phyloP scores from a whole-genome alignment of 2,888 invertebrate species.

The Coecobrya sp. region DNA sequence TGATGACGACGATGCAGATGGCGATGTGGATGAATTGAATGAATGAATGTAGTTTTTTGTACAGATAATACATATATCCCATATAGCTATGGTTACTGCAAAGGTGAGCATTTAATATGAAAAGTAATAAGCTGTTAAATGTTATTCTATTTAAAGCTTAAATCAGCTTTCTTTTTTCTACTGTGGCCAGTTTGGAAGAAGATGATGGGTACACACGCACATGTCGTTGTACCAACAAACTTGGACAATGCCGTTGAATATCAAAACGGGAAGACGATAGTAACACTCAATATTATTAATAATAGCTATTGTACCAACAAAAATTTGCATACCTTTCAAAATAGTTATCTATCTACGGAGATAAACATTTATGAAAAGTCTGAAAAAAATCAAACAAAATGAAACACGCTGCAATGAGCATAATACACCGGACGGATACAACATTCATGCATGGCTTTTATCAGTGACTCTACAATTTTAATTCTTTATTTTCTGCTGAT shows the following conservation, averaged over 20 bases:
- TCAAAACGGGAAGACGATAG: too few relatives aligned
- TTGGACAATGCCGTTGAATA: neutral
- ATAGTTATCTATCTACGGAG: too few relatives aligned
- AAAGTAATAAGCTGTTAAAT: constrained; percentile 1
- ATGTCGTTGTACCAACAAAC: neutral
- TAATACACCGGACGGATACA: too few relatives aligned
- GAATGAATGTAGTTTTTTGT: neutral
- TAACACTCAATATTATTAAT: too few relatives aligned
- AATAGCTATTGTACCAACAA: too few relatives aligned
- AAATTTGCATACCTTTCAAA: too few relatives aligned
- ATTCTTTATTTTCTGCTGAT: neutral
- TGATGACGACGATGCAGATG: neutral
- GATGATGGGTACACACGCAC: neutral
- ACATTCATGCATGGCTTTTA: neutral
- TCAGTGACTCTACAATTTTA: constrained; percentile 6
- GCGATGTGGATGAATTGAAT: neutral
- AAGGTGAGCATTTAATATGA: neutral
- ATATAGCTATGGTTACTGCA: too few relatives aligned
- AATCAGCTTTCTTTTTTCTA: too few relatives aligned
- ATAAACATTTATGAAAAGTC: too few relatives aligned
- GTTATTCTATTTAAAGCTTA: neutral
- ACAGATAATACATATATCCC: too few relatives aligned
- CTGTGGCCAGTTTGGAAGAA: neutral
- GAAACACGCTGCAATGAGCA: too few relatives aligned
- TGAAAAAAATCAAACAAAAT: too few relatives aligned